Evolutionary conservation across 2,888 invertebrate species (phyloP).

Genomic region (Dynastes maya): DNA sequence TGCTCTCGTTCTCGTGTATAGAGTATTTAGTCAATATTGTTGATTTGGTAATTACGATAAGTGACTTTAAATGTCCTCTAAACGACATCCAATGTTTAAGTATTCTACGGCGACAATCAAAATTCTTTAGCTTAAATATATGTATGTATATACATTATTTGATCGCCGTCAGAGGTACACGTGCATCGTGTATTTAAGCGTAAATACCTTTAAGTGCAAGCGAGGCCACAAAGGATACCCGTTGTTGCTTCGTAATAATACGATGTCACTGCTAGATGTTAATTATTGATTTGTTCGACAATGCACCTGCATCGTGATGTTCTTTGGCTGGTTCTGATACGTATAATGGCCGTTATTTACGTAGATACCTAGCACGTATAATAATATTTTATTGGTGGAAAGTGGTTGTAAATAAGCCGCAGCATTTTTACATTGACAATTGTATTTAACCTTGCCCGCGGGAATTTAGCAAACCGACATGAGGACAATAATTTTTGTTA

Average conservation of each 20-base stretch:
- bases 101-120: not conserved
- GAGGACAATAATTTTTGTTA: no score
- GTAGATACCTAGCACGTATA: no score
- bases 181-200: not conserved
- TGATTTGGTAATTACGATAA: conserved; percentile 27
- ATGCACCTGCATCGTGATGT: no score
- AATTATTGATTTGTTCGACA: not conserved
- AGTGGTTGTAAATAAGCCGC: no score
- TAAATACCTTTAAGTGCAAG: not conserved
- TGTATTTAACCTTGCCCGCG: no score
- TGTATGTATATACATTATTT: not conserved
- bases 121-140: conserved; percentile 21
- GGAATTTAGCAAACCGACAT: no score
- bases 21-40: conserved; percentile 28
- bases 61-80: conserved; percentile 21
- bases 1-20: conserved; percentile 18
- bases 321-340: no score
- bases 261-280: not conserved
- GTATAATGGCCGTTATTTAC: no score
- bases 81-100: conserved; percentile 6
- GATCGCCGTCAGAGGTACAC: not conserved
- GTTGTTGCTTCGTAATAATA: not conserved
- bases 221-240: conserved; percentile 2
- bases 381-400: no score
- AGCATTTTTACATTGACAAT: no score